Conservation (phyloP, 2,888 invertebrate species). For the Sceliomorpha sp. region DNA sequence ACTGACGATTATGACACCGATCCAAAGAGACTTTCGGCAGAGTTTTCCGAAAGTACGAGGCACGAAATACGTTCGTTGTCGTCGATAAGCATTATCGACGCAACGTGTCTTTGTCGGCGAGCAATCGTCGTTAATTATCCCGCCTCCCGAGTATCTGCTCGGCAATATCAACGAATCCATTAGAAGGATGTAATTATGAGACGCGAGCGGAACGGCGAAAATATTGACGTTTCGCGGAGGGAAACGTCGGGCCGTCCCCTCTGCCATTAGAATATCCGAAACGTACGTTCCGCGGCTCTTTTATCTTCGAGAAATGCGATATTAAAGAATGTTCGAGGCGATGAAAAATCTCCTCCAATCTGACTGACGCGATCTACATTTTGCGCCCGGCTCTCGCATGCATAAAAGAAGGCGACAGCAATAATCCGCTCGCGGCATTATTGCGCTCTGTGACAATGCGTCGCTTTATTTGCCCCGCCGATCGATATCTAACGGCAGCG, state of each 20-base stretch:
- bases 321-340: constrained; percentile 23
- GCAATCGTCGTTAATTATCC: too few relatives aligned
- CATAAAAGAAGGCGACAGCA: constrained; percentile 21
- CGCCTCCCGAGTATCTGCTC: too few relatives aligned
- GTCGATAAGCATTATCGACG: too few relatives aligned
- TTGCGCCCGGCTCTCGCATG: constrained; percentile 4
- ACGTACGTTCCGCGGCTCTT: constrained; percentile 9
- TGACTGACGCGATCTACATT: constrained; percentile 26
- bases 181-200: too few relatives aligned
- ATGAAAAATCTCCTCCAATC: constrained; percentile 30
- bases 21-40: too few relatives aligned
- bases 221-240: neutral
- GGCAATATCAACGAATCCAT: too few relatives aligned
- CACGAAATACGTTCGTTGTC: too few relatives aligned
- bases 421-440: constrained; percentile 29
- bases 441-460: constrained; percentile 28
- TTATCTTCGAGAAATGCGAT: constrained; percentile 17
- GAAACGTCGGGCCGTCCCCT: neutral
- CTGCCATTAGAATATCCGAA: too few relatives aligned
- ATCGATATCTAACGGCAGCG: constrained; percentile 30
- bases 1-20: too few relatives aligned
- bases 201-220: too few relatives aligned
- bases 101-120: too few relatives aligned
- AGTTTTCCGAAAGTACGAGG: too few relatives aligned
- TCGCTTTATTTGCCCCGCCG: constrained; percentile 34